A percentile compares a stretch with the other conserved stretches of the same genome.
phyloP scores from a whole-genome alignment of 2,888 invertebrate genomes.

The Catocala nupta region DNA sequence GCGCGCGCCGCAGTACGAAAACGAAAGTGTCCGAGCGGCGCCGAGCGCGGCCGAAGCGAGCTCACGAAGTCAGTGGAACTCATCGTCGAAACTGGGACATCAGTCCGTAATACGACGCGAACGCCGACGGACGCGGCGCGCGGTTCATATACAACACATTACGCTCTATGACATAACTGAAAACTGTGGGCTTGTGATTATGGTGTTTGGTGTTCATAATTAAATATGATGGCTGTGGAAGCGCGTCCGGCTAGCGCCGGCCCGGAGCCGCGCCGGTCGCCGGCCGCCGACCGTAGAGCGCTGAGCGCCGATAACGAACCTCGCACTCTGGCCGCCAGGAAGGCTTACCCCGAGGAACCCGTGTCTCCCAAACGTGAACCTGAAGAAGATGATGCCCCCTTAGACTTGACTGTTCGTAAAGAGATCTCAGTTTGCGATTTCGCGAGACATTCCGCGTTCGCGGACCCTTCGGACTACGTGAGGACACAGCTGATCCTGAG shows the following conservation, averaged over 20 bases:
- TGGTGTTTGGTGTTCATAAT: conserved; percentile 78
- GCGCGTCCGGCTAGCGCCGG: conserved; percentile 80
- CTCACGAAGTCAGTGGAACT: conserved; percentile 87
- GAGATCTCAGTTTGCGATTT: conserved; percentile 84
- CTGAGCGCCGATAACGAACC: conserved; percentile 77
- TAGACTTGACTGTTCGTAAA: conserved; percentile 91
- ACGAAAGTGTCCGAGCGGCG: conserved; percentile 85
- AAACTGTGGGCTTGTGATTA: conserved; percentile 76
- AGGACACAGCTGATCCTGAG: conserved; percentile 82
- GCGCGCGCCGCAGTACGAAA: conserved; percentile 76
- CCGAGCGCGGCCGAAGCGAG: conserved; percentile 85
- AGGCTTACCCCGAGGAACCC: conserved; percentile 79
- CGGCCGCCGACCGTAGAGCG: conserved; percentile 70
- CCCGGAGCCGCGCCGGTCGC: conserved; percentile 66
- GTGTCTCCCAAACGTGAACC: conserved; percentile 56
- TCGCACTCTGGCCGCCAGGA: conserved; percentile 83
- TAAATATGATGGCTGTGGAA: conserved; percentile 86
- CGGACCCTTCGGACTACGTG: conserved; percentile 83
- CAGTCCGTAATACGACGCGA: conserved; percentile 87
- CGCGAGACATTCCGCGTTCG: conserved; percentile 79
- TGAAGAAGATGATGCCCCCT: conserved; percentile 89
- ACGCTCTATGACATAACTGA: conserved; percentile 84
- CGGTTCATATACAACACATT: conserved; percentile 67
- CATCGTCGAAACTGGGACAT: conserved; percentile 89
- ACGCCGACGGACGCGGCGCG: conserved; percentile 79